Evolutionary conservation across 2,888 invertebrate species (phyloP).

Genomic region (Amiota minor): DNA sequence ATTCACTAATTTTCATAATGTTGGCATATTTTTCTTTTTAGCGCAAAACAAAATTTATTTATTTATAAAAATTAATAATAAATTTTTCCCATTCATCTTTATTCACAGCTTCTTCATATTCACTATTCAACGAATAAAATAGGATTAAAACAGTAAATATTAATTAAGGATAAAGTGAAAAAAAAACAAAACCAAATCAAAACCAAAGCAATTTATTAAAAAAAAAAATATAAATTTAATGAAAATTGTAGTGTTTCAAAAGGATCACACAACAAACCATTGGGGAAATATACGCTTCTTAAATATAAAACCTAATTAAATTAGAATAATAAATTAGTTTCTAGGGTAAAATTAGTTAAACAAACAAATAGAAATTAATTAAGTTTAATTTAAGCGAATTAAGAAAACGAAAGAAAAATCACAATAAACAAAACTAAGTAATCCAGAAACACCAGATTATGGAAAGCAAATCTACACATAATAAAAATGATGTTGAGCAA

Average conservation of each 20-base stretch:
- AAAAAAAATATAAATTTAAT: not conserved
- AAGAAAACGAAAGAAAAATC: conserved; percentile 9
- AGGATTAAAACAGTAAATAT: conserved; percentile 4
- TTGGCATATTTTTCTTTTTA: conserved; percentile 20
- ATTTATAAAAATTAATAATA: not conserved
- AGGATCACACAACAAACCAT: not conserved
- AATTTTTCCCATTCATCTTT: not conserved
- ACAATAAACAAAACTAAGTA: conserved; percentile 19
- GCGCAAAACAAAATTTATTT: not conserved
- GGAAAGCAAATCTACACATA: conserved; percentile 39
- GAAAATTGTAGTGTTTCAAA: not conserved
- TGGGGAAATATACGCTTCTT: conserved; percentile 56
- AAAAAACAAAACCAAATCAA: not conserved
- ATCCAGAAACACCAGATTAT: conserved; percentile 41
- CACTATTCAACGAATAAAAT: conserved; percentile 9
- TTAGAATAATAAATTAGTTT: conserved; percentile 35
- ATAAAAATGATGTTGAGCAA: conserved; percentile 31
- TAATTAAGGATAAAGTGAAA: not conserved
- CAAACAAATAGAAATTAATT: conserved; percentile 30
- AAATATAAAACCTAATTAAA: conserved; percentile 41
- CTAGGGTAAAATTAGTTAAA: conserved; percentile 26
- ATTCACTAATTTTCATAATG: too few species aligned
- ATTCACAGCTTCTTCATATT: conserved; percentile 13
- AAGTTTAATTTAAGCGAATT: conserved; percentile 27
- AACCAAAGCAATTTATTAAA: conserved; percentile 15